Percentiles rank a stretch among this genome's conserved stretches.
These are phyloP conservation scores for Corvus moneduloides DNA, from an alignment of 2,113 vertebrate genomes.

Conservation along the genomic window DNA sequence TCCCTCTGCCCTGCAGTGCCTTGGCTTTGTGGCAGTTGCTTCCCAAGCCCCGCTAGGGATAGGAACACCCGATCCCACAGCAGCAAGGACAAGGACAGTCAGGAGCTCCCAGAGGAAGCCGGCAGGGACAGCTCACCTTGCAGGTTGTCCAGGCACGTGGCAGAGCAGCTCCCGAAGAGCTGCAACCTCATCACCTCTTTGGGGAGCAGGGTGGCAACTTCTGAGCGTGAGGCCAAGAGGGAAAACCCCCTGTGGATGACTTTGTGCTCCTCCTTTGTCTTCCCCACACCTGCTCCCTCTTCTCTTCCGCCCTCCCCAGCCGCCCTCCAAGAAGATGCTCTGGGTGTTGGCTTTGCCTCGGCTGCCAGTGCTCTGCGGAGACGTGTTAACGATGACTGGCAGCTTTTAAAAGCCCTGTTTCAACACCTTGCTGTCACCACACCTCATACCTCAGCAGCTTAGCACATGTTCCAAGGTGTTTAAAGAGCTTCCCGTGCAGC, in stretches of 20 bases:
- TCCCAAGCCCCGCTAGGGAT: fast-evolving
- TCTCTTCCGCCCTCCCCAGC: neutral
- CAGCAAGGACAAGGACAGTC: neutral
- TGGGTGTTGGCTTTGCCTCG: slow-evolving; percentile 29
- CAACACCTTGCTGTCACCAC: slow-evolving; percentile 66
- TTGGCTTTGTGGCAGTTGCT: neutral
- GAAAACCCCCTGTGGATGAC: neutral
- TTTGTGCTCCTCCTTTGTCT: neutral
- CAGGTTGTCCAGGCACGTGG: neutral
- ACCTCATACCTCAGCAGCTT: slow-evolving; percentile 69
- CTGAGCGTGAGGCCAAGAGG: neutral
- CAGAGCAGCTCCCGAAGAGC: neutral
- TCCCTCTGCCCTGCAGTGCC: neutral
- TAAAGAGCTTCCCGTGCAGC: neutral
- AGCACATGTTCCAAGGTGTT: slow-evolving; percentile 65
- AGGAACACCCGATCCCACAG: neutral
- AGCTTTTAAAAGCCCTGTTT: slow-evolving; percentile 42
- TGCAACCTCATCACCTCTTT: neutral
- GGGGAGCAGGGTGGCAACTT: neutral
- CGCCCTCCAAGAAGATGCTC: slow-evolving; percentile 18
- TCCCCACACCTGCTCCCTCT: slow-evolving; percentile 39
- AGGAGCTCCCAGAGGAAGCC: neutral
- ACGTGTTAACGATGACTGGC: slow-evolving; percentile 69
- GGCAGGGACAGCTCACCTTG: neutral
- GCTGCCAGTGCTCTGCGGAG: neutral